Base-by-base conservation (phyloP, 2,113 vertebrate genomes). In the Leptosomus discolor region DNA sequence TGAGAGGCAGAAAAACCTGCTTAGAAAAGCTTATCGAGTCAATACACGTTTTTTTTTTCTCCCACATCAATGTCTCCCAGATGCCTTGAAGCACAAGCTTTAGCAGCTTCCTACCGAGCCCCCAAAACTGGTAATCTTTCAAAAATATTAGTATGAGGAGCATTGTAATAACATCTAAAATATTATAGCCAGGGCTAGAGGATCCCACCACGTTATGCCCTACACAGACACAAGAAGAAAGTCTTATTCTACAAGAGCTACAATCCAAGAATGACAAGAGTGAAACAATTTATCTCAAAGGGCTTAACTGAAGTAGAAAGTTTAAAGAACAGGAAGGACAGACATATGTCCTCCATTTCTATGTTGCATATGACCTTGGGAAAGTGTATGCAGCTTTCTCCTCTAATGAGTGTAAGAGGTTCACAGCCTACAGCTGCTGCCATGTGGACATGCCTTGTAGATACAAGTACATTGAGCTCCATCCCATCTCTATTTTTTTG, bases 1-100 rank as follows among this genome's bases (percentile, higher is more conserved):
- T 65, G 88, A 92, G 77, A 88, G n/a, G 46, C 50, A 93, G 78
- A 71, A 85, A 93, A 96, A 67, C 50, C 75, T 88, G 71, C 74
- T 79, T 36, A 90, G 84, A 79, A 92, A 97, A 87, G 45, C n/a
- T 91, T 94, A 92, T 95, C 48, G 0, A 92, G 89, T 67, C 79
- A 91, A 50, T 67, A 71, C 87, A 96, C 45, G 85, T 92, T 90
- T 76, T 92, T 76, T 92, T 85, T 34, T 93, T 57, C 39, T 53
- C 61, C 79, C 45, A 89, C 91, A 88, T 64, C 86, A 90, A 4
- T 53, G 17, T 94, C 61, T 91, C 91, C 74, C 89, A 96, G 77
- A 50, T 27, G 57, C 73, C 69, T 76, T 92, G 89, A 92, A 94
- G 63, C 50, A 84, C 8, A 60, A 87, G 23, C 8, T 51, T 70